Conservation (phyloP, 1,140 invertebrate species). For the Drosophila pandora region DNA sequence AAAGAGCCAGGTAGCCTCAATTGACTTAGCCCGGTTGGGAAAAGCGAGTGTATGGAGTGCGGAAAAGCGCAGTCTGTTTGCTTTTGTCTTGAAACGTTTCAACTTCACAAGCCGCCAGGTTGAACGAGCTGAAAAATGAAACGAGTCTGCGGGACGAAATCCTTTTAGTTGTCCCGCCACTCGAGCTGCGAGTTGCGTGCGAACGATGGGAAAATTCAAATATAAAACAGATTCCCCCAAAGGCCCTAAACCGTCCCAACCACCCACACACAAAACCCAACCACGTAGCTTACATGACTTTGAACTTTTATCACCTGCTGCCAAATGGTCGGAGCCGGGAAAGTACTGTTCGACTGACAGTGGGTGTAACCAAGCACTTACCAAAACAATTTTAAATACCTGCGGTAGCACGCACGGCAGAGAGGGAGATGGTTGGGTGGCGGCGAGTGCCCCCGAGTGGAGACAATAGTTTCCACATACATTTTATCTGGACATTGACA, state of each 20-base stretch:
- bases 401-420: conserved; percentile 48
- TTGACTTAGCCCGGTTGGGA: conserved; percentile 16
- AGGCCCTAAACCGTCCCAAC: background rate
- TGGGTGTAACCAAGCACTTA: conserved; percentile 55
- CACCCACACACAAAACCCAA: conserved; percentile 9
- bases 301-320: conserved; percentile 71
- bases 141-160: conserved; percentile 36
- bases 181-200: conserved; percentile 35
- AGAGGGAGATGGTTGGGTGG: background rate
- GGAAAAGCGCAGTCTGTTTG: conserved; percentile 72
- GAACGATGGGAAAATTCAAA: conserved; percentile 27
- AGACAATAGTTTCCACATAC: conserved; percentile 27
- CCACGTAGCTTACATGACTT: conserved; percentile 62
- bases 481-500: conserved; percentile 52
- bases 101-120: conserved; percentile 44
- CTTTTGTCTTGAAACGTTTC: conserved; percentile 54
- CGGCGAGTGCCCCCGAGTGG: conserved; percentile 1
- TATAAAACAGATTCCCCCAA: conserved; percentile 40
- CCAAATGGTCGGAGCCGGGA: conserved; percentile 10
- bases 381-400: conserved; percentile 61
- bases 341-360: background rate
- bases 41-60: background rate
- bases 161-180: conserved; percentile 43
- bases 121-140: conserved; percentile 50
- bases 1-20: conserved; percentile 33